Evolutionary conservation across 2,113 vertebrate genomes (phyloP).

Genomic region (Halcyon senegalensis): DNA sequence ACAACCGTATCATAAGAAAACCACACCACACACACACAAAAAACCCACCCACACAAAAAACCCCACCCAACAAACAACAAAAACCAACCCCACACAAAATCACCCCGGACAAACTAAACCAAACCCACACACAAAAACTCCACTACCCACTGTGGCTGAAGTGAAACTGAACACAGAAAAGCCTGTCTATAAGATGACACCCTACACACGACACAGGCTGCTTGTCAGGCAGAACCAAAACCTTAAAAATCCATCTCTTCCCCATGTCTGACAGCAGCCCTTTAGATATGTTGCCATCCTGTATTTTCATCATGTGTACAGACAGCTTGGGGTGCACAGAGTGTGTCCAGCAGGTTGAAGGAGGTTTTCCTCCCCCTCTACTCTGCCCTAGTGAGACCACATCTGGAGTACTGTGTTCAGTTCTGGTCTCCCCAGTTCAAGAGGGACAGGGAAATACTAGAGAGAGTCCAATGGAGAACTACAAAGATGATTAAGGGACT

Average conservation of each 20-base stretch:
- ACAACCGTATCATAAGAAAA: neutral
- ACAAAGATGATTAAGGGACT: no score
- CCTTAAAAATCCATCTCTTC: neutral
- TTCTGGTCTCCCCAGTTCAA: no score
- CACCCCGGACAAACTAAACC: neutral
- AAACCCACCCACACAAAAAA: neutral
- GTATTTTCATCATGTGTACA: rapidly evolving
- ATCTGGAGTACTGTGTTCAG: no score
- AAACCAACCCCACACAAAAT: no score
- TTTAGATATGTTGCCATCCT: neutral
- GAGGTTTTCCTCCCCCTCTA: no score
- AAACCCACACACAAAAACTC: neutral
- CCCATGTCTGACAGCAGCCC: neutral
- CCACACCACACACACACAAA: neutral
- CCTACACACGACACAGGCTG: rapidly evolving
- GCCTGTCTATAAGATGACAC: neutral
- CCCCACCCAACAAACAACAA: neutral
- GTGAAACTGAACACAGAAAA: neutral
- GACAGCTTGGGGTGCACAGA: neutral
- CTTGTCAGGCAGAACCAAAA: neutral
- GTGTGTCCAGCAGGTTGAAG: no score
- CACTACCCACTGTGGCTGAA: rapidly evolving
- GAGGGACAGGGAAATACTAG: no score
- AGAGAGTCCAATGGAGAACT: no score
- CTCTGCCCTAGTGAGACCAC: no score